Evolutionary conservation across 2,113 vertebrate species (phyloP).

Genomic region (Petrocephalus microphthalmus): DNA sequence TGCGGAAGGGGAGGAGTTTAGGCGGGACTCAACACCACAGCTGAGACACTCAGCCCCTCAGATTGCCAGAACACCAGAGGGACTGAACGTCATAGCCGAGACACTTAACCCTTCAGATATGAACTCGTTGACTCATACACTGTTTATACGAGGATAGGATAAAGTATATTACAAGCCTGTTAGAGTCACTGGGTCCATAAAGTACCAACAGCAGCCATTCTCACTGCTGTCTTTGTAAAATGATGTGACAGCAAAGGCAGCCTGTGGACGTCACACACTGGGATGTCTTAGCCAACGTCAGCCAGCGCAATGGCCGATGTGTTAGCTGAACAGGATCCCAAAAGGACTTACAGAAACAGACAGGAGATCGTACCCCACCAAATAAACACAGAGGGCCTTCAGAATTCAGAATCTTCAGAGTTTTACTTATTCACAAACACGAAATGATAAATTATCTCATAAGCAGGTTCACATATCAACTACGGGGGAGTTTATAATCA

Average conservation of each 20-base stretch:
- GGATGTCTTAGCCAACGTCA: neutral
- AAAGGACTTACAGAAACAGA: neutral
- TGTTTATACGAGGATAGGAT: neutral
- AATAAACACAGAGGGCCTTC: neutral
- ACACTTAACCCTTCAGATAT: neutral
- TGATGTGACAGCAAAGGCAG: neutral
- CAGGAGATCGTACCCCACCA: neutral
- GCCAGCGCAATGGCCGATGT: neutral
- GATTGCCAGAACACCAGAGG: neutral
- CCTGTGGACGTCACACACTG: neutral
- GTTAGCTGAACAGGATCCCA: neutral
- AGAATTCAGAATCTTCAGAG: too few species aligned
- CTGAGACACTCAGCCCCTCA: neutral
- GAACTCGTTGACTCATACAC: neutral
- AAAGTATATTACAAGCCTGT: neutral
- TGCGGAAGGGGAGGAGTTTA: neutral
- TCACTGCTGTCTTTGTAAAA: neutral
- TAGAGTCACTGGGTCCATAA: neutral
- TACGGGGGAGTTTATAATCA: neutral
- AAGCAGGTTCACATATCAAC: neutral
- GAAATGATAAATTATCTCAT: neutral
- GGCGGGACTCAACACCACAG: neutral
- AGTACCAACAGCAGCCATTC: neutral
- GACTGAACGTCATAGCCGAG: too few species aligned
- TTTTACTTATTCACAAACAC: neutral